Evolutionary conservation across 92 coral and sea anemone species (phyloP), one percentile per base, ranked within the genome.

Genomic region (Galaxea fascicularis): DNA sequence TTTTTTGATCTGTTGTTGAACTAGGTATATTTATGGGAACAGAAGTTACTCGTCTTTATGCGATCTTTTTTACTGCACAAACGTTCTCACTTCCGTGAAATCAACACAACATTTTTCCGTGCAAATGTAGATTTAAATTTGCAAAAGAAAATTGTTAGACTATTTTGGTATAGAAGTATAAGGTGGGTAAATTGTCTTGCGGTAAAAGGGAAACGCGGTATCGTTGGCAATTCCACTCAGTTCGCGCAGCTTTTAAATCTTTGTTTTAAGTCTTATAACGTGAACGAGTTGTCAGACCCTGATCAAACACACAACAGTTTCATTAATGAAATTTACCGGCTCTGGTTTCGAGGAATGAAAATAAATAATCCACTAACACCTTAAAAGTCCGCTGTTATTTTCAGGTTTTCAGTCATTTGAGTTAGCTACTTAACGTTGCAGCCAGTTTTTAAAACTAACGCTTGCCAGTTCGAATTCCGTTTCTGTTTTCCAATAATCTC

Each of bases 271-370:
- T 25, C 21, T 56, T 18, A 58, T 31, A 21, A 46, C 21, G 41
- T 44, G 28, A 71, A 52, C 27, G 17, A 27, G 65, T 56, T 69
- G 78, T 74, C 78, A 28, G 35, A 70, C 35, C 73, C 56, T 82
- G 29, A 56, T 58, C 86, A 82, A 82, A 70, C 78, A 58, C 26
- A 17, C 58, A 29, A 35, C 39, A 81, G 56, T 56, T 20, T 52
- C 39, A 41, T 24, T 80, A 71, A 54, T 81, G 56, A 81, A 81
- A 52, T 54, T 71, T 81, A 49, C 57, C 68, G 16, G 54, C 31
- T 41, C 51, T 67, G 59, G 62, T 45, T 41, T 11, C 49, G 27
- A 52, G 57, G 26, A 66, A 29, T 52, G n/a, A 62, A 78, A 45
- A 78, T 66, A 66, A 66, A 66, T 35, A 51, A n/a, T 22, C 27